phyloP scores from a whole-genome alignment of 2,113 vertebrate genomes.

The Hypocryptadius cinnamomeus region DNA sequence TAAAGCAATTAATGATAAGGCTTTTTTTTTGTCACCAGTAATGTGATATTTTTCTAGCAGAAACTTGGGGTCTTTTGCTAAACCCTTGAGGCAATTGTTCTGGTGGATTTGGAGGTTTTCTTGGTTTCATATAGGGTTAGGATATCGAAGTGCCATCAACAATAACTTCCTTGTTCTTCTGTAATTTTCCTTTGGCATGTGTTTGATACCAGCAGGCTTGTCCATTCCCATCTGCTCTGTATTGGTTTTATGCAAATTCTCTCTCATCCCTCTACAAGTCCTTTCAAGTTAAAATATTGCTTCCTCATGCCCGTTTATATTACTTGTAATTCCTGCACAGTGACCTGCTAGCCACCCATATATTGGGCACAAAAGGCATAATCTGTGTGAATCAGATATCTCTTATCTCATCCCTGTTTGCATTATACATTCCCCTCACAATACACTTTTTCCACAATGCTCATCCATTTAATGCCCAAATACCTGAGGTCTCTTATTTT shows the following conservation, averaged over 20 bases:
- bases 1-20: neutral
- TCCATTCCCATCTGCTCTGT: conserved; percentile 50
- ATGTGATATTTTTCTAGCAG: conserved; percentile 11
- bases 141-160: conserved; percentile 11
- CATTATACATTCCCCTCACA: neutral
- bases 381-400: conserved; percentile 51
- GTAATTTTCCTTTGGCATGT: conserved; percentile 44
- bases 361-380: conserved; percentile 35
- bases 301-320: conserved; percentile 50
- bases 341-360: conserved; percentile 52
- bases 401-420: conserved; percentile 56
- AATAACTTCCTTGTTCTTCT: conserved; percentile 58
- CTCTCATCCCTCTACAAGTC: conserved; percentile 56
- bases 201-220: conserved; percentile 50
- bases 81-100: neutral
- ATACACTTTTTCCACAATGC: neutral
- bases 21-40: conserved; percentile 16
- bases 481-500: conserved; percentile 26
- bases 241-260: conserved; percentile 60
- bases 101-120: conserved; percentile 27
- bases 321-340: conserved; percentile 26
- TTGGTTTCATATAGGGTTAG: conserved; percentile 4
- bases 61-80: neutral
- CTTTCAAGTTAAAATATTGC: conserved; percentile 53
- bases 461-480: conserved; percentile 38